Base-by-base conservation (phyloP, 1,140 invertebrate species). In the Ostrea denselamellosa region DNA sequence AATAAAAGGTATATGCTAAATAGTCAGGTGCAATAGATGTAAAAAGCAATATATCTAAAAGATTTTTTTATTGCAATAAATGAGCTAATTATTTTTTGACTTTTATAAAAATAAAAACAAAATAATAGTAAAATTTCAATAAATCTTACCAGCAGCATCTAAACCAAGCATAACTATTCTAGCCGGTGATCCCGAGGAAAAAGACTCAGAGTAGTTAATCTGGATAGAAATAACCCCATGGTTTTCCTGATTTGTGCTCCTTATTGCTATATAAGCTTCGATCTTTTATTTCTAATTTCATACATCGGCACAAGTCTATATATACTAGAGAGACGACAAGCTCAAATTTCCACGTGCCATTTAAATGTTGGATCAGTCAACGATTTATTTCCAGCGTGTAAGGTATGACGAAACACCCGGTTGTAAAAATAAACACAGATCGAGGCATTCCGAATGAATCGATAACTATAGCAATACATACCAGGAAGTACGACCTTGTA, bases 101-200 rank as follows among this genome's bases (percentile, higher is more conserved):
- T 2, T 71, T 34, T 71, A 8, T 10, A 77, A 9, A 34, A 0
- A 14, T 10, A 5, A 12, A 77, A 34, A 34, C 12, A 77, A 2
- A 68, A 65, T 53, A 56, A 71, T n/a, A 44, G 1, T 44, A 44
- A 44, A 44, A 44, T 44, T 44, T 2, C 34, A 44, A 44, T 44
- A 2, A 44, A 44, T 44, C 34, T 88, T 92, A 92, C 93, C 93
- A 88, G 94, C 93, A 86, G 92, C 91, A 87, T 94, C 94, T 71
- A 94, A 84, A 65, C 93, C 94, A 19, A 94, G 86, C 91, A 94
- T 92, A 17, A 94, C 81, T 85, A 94, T 94, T 86, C 93, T 87
- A 22, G 92, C 89, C 22, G 87, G 65, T 17, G 85, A 86, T 62
- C 44, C 87, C 44, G 90, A 92, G 14, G 82, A 83, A 82, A 93